A percentile compares a stretch with the other conserved stretches of the same genome.
phyloP scores from a whole-genome alignment of 30 jellyfish, hydroid and myxozoan species.

The Aurelia coerulea region DNA sequence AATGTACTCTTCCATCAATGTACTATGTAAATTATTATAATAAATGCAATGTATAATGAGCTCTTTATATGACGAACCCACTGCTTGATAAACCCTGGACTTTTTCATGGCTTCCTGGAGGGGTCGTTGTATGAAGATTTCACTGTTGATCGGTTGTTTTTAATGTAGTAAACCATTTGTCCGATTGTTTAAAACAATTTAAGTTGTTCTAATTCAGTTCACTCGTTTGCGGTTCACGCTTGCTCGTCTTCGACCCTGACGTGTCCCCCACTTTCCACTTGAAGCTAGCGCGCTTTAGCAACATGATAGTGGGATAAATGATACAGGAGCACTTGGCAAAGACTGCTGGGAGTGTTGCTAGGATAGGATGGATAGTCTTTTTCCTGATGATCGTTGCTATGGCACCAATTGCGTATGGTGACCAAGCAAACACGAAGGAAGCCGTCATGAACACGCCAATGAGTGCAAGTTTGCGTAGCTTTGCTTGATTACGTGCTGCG shows the following conservation, averaged over 20 bases:
- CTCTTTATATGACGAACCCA: too few relatives aligned
- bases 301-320: slow-evolving; percentile 26
- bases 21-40: too few relatives aligned
- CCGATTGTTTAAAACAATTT: too few relatives aligned
- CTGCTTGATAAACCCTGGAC: too few relatives aligned
- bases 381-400: slow-evolving; percentile 7
- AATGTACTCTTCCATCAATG: too few relatives aligned
- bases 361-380: slow-evolving; percentile 18
- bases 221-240: background rate
- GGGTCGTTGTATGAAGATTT: too few relatives aligned
- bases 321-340: slow-evolving; percentile 50
- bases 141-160: too few relatives aligned
- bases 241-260: background rate
- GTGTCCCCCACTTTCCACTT: slow-evolving; percentile 15
- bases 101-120: too few relatives aligned
- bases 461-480: slow-evolving; percentile 40
- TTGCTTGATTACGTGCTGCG: slow-evolving; percentile 10
- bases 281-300: slow-evolving; percentile 12
- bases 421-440: slow-evolving; percentile 43
- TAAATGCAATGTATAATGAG: too few relatives aligned
- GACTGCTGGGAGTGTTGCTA: slow-evolving; percentile 47
- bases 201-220: background rate
- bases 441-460: slow-evolving; percentile 29
- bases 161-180: too few relatives aligned
- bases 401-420: slow-evolving; percentile 59